Conservation (phyloP, 2,888 invertebrate species). For the Conus canariensis region DNA sequence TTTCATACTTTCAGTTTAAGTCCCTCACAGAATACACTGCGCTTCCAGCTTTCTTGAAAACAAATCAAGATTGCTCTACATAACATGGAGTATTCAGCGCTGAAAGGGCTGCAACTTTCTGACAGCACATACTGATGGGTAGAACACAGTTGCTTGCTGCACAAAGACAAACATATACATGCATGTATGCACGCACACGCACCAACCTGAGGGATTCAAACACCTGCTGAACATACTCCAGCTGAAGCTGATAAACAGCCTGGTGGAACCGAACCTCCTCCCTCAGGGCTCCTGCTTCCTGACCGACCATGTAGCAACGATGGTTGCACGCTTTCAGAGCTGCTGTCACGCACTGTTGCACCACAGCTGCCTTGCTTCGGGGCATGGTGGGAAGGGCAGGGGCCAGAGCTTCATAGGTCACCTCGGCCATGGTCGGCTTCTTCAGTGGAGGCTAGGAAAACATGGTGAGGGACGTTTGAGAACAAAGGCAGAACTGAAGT, state of each 20-base stretch:
- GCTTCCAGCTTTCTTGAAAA: no score
- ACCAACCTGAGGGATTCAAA: conserved; percentile 68
- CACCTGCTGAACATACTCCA: conserved; percentile 66
- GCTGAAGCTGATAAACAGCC: conserved; percentile 68
- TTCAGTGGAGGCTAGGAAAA: conserved; percentile 68
- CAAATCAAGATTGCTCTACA: no score
- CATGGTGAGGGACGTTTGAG: neutral
- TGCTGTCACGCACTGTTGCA: conserved; percentile 60
- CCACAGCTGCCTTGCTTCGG: conserved; percentile 60
- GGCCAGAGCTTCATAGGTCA: conserved; percentile 66
- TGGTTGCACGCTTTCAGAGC: conserved; percentile 68
- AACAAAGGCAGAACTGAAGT: neutral
- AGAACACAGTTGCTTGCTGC: no score
- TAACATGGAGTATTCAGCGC: no score
- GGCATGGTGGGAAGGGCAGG: conserved; percentile 63
- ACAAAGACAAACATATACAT: neutral
- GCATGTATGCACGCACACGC: neutral
- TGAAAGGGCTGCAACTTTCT: no score
- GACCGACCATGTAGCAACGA: conserved; percentile 60
- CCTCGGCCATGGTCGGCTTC: conserved; percentile 62
- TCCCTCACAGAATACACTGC: no score
- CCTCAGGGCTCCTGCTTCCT: conserved; percentile 63
- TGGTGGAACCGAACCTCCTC: conserved; percentile 72
- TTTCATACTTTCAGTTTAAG: no score
- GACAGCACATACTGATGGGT: no score